Evolutionary conservation across 1,140 invertebrate genomes (phyloP).

Genomic region (Bombus terrestris): DNA sequence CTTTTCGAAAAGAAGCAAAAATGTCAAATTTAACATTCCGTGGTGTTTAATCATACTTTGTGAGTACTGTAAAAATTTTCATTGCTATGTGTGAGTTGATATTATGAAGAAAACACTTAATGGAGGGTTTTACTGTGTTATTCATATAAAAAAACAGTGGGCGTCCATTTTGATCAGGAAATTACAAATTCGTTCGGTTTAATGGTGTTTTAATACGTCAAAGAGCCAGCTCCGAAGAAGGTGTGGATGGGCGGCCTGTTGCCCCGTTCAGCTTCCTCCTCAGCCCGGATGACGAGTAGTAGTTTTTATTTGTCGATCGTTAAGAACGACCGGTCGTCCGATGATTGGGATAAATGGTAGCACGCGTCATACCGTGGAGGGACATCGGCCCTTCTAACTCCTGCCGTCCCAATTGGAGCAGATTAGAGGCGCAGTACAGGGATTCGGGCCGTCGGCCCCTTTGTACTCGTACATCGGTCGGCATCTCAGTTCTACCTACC

Average conservation of each 20-base stretch:
- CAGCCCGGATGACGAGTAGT: slow-evolving; percentile 74
- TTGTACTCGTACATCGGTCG: slow-evolving; percentile 74
- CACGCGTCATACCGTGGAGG: slow-evolving; percentile 78
- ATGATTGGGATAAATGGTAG: slow-evolving; percentile 82
- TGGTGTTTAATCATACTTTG: background rate
- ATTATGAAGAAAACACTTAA: no score
- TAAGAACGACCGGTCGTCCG: slow-evolving; percentile 74
- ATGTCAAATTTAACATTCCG: no score
- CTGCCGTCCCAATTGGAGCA: slow-evolving; percentile 78
- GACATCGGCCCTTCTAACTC: slow-evolving; percentile 72
- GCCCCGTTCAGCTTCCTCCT: slow-evolving; percentile 67
- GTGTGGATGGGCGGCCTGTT: slow-evolving; percentile 58
- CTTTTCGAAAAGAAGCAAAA: no score
- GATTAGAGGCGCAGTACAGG: slow-evolving; percentile 78
- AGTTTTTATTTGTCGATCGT: slow-evolving; percentile 80
- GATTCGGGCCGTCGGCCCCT: slow-evolving; percentile 79
- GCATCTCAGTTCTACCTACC: slow-evolving; percentile 73
- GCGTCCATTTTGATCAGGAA: background rate
- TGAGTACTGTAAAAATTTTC: no score
- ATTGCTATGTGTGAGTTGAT: no score
- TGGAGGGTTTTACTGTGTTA: background rate
- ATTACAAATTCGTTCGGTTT: slow-evolving; percentile 15
- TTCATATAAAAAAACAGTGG: background rate
- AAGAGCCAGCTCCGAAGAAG: slow-evolving; percentile 36
- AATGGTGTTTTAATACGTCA: slow-evolving; percentile 44